Evolutionary conservation across 2,797 vertebrate species (phyloP).

Genomic region (Peromyscus eremicus): DNA sequence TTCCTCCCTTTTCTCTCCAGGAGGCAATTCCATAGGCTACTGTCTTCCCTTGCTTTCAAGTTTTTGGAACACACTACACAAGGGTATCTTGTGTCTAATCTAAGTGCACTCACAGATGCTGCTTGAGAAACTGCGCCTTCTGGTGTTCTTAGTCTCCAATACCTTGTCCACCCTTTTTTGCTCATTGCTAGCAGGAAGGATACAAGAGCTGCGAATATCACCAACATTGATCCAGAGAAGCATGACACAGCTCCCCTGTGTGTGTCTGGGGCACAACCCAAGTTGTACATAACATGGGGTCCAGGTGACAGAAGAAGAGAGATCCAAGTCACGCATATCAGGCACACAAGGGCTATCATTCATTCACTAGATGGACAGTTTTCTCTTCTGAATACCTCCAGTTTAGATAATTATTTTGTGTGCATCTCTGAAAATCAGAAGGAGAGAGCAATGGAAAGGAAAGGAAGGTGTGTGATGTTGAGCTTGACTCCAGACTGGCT

Average conservation of each 20-base stretch:
- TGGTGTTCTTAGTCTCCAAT: neutral
- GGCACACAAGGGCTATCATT: slow-evolving; percentile 61
- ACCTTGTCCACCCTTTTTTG: neutral
- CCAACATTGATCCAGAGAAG: neutral
- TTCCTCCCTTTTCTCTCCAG: neutral
- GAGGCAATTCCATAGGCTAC: neutral
- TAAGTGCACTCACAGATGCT: neutral
- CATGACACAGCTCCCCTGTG: neutral
- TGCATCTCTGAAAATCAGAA: slow-evolving; percentile 71
- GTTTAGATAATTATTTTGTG: slow-evolving; percentile 79
- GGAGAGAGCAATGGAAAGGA: neutral
- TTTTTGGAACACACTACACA: neutral
- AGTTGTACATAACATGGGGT: neutral
- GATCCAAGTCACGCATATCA: neutral
- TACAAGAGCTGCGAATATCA: neutral
- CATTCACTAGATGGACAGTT: slow-evolving; percentile 82
- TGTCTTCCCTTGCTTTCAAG: neutral
- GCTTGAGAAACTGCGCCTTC: neutral
- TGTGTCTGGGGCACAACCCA: neutral
- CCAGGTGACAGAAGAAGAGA: neutral
- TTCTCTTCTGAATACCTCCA: slow-evolving; percentile 67
- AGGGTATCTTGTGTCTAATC: neutral
- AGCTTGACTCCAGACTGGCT: slow-evolving; percentile 68
- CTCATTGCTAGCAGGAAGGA: neutral
- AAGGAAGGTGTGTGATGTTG: slow-evolving; percentile 41